Conservation (phyloP, 2,113 vertebrate genomes). For the Aphyosemion australe region DNA sequence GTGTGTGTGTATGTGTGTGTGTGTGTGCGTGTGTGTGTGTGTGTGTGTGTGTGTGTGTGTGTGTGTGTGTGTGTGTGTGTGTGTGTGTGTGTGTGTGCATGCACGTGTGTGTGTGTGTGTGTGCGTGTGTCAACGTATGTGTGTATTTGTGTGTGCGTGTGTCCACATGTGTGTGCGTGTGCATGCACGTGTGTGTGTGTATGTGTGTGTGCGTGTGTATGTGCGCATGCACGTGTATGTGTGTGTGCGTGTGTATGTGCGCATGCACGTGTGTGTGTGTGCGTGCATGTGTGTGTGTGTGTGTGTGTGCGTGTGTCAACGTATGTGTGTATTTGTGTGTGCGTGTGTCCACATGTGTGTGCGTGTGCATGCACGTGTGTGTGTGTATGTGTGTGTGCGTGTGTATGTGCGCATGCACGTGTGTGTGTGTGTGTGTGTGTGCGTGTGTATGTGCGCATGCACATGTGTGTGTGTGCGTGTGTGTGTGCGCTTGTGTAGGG, state of each 20-base stretch:
- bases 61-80: conserved; percentile 59
- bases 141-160: conserved; percentile 59
- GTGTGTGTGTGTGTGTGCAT: too few relatives aligned
- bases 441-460: not conserved
- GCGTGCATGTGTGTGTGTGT: too few relatives aligned
- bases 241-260: conserved; percentile 1
- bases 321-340: too few relatives aligned
- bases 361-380: not conserved
- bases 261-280: too few relatives aligned
- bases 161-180: too few relatives aligned
- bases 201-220: too few relatives aligned
- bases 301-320: conserved; percentile 49
- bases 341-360: not conserved
- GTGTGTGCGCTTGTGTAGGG: conserved; percentile 10
- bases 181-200: conserved; percentile 59
- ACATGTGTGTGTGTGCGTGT: too few relatives aligned
- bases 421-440: not conserved
- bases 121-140: conserved; percentile 67
- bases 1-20: too few relatives aligned
- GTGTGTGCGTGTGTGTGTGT: conserved; percentile 59
- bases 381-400: not conserved
- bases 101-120: too few relatives aligned
- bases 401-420: conserved; percentile 1
- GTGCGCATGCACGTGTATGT: too few relatives aligned
- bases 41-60: too few relatives aligned